These are phyloP conservation scores for Ibidorhyncha struthersii DNA, from an alignment of 2,113 vertebrate species.

Conservation along the genomic window DNA sequence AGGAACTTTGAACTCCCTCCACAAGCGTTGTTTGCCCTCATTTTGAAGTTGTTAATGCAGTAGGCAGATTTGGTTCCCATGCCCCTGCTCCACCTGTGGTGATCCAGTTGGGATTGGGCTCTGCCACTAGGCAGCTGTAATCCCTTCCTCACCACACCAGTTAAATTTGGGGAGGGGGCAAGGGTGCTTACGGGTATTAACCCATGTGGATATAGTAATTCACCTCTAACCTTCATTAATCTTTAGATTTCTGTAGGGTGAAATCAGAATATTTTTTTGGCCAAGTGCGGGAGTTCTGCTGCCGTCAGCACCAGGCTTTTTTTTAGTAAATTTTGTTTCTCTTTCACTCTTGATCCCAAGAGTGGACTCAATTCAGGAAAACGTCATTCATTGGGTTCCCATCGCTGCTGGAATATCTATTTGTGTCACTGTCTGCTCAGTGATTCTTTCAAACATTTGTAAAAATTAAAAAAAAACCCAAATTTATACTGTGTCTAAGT, in stretches of 20 bases:
- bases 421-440: conserved; percentile 42
- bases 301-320: background rate
- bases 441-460: conserved; percentile 62
- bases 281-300: conserved; percentile 5
- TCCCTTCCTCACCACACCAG: background rate
- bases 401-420: conserved; percentile 16
- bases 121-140: background rate
- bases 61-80: background rate
- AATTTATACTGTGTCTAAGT: background rate
- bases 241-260: conserved; percentile 5
- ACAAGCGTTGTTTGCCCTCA: background rate
- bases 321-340: background rate
- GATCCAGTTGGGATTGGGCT: background rate
- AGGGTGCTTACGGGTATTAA: background rate
- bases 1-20: conserved; percentile 1
- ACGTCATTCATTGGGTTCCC: conserved; percentile 14
- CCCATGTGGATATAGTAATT: background rate
- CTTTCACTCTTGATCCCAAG: background rate
- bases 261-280: background rate
- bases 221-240: background rate
- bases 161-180: background rate
- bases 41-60: background rate
- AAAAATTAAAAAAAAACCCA: conserved; percentile 41
- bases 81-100: background rate
- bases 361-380: conserved; percentile 12